Conservation (phyloP, 1,140 invertebrate genomes). For the Charaxes varanes region DNA sequence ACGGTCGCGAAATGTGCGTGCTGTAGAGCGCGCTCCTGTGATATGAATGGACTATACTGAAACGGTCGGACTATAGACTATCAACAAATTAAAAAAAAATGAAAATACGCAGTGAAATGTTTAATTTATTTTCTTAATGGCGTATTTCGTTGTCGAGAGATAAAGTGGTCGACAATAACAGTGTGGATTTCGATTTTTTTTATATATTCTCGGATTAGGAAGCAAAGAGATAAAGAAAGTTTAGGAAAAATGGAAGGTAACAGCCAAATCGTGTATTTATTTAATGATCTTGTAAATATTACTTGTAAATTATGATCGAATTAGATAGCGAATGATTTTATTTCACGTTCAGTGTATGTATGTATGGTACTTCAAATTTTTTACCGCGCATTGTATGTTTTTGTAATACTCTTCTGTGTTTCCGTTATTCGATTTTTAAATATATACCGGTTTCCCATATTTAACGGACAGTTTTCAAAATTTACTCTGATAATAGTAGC, state of each 20-base stretch:
- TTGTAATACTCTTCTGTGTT: neutral
- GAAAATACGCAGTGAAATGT: conserved; percentile 22
- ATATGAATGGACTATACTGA: conserved; percentile 29
- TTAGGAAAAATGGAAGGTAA: conserved; percentile 29
- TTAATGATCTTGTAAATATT: conserved; percentile 61
- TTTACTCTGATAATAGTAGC: too few species aligned
- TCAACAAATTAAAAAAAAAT: conserved; percentile 30
- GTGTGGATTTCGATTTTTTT: conserved; percentile 20
- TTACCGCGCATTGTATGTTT: conserved; percentile 5
- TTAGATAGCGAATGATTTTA: conserved; percentile 64
- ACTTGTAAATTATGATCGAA: conserved; percentile 55
- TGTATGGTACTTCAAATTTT: conserved; percentile 20
- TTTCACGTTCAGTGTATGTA: conserved; percentile 36
- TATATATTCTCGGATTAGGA: conserved; percentile 13
- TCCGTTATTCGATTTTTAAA: too few species aligned
- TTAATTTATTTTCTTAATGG: conserved; percentile 27
- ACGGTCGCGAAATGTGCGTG: conserved; percentile 13
- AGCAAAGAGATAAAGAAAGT: conserved; percentile 16
- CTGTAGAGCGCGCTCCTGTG: conserved; percentile 35
- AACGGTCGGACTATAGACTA: conserved; percentile 21
- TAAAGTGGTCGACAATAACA: conserved; percentile 38
- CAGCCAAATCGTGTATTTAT: conserved; percentile 68
- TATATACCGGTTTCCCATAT: too few species aligned
- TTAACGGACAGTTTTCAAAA: too few species aligned
- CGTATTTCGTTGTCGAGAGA: conserved; percentile 13